Percentiles rank a stretch among this genome's conserved stretches.
Evolutionary conservation across 2,113 vertebrate genomes (phyloP).

Genomic region (Gopherus evgoodei): DNA sequence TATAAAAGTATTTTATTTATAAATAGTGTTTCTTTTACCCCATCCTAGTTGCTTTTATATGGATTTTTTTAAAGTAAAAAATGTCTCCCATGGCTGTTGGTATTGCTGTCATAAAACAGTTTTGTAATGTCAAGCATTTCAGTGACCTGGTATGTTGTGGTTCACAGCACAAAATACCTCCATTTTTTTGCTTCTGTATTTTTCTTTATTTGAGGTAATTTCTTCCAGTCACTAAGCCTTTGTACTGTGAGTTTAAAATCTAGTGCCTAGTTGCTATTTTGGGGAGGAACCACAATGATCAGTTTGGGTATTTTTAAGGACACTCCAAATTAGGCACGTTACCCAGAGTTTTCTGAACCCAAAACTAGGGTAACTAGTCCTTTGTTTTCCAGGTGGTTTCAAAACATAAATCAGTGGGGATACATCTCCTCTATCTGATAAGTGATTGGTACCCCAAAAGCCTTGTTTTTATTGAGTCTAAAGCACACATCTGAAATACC

Average conservation of each 20-base stretch:
- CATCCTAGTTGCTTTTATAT: background rate
- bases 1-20: conserved; percentile 60
- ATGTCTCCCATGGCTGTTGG: background rate
- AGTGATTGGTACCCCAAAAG: too few relatives aligned
- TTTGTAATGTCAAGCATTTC: conserved; percentile 15
- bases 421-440: too few relatives aligned
- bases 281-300: conserved; percentile 10
- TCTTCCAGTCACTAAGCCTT: conserved; percentile 1
- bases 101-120: background rate
- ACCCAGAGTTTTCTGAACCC: background rate
- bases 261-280: conserved; percentile 25
- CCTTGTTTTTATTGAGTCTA: too few relatives aligned
- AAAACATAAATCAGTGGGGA: too few relatives aligned
- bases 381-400: too few relatives aligned
- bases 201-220: conserved; percentile 4
- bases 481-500: too few relatives aligned
- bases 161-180: background rate
- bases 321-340: conserved; percentile 4
- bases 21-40: conserved; percentile 12
- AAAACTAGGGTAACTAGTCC: background rate
- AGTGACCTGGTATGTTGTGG: background rate
- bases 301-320: background rate
- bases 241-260: conserved; percentile 39
- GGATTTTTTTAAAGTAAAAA: conserved; percentile 11
- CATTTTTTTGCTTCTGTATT: conserved; percentile 12